phyloP scores from a whole-genome alignment of 30 jellyfish, hydroid and myxozoan genomes.

The Aurelia sp. region DNA sequence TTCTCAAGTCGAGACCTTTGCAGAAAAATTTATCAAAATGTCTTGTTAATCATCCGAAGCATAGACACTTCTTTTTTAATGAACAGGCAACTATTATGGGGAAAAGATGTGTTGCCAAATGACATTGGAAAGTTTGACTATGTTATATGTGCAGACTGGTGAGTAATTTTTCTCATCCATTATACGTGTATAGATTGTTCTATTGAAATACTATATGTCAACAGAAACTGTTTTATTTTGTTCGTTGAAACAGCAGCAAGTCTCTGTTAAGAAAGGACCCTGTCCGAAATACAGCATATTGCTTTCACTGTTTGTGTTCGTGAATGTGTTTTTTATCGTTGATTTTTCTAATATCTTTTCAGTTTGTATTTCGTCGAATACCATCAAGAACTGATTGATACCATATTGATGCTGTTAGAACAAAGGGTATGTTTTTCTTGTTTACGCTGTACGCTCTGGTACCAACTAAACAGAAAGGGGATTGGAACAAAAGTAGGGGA shows the following conservation, averaged over 20 bases:
- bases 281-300: too few species aligned
- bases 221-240: too few species aligned
- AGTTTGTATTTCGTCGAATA: constrained; percentile 29
- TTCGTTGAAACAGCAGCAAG: too few species aligned
- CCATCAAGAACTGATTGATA: constrained; percentile 23
- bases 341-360: not conserved
- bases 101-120: not conserved
- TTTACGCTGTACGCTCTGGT: not conserved
- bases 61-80: too few species aligned
- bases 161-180: not conserved
- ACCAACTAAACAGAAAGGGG: too few species aligned
- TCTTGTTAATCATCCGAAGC: too few species aligned
- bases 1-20: too few species aligned
- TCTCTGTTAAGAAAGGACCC: too few species aligned
- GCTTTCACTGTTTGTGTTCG: not conserved
- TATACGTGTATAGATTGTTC: too few species aligned
- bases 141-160: constrained; percentile 73
- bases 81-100: constrained; percentile 55
- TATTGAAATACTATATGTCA: too few species aligned
- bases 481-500: too few species aligned
- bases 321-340: not conserved
- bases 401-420: constrained; percentile 8
- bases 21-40: too few species aligned
- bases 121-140: constrained; percentile 23
- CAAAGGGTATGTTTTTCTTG: not conserved